Conservation (phyloP, 2,113 vertebrate genomes). For the Oncorhynchus tshawytscha region DNA sequence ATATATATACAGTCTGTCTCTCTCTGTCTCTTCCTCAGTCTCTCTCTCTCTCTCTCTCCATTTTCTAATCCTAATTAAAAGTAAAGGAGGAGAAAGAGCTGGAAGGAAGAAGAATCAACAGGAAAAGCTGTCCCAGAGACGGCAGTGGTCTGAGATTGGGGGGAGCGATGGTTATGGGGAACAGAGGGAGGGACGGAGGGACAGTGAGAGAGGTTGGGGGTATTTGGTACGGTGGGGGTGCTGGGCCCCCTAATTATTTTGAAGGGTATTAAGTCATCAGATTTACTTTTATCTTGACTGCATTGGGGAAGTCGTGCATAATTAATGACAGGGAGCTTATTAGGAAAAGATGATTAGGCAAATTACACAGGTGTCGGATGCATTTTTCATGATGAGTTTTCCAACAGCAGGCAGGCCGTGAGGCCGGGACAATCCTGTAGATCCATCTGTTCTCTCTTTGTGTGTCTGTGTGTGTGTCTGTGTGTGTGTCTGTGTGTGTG, state of each 20-base stretch:
- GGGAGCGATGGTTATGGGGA: background rate
- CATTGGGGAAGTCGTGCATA: too few relatives aligned
- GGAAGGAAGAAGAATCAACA: conserved; percentile 66
- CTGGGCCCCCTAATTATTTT: conserved; percentile 76
- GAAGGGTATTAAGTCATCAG: too few relatives aligned
- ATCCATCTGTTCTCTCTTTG: conserved; percentile 88
- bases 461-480: too few relatives aligned
- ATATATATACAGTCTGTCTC: too few relatives aligned
- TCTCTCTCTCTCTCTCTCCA: conserved; percentile 48
- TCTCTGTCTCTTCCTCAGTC: too few relatives aligned
- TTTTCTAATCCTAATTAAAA: conserved; percentile 63
- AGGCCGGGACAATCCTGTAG: conserved; percentile 94
- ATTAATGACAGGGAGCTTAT: too few relatives aligned
- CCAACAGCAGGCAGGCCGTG: too few relatives aligned
- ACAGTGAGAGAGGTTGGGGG: background rate
- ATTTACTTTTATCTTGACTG: too few relatives aligned
- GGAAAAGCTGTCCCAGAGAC: conserved; percentile 85
- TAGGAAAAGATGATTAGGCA: too few relatives aligned
- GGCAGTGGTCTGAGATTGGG: conserved; percentile 48
- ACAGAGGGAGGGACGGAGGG: background rate
- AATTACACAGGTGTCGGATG: too few relatives aligned
- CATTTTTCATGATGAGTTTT: too few relatives aligned
- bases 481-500: too few relatives aligned
- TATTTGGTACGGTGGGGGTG: conserved; percentile 44
- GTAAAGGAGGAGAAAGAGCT: conserved; percentile 47